phyloP scores from a whole-genome alignment of 2,797 vertebrate species.

The Hypotaenidia philippensis region DNA sequence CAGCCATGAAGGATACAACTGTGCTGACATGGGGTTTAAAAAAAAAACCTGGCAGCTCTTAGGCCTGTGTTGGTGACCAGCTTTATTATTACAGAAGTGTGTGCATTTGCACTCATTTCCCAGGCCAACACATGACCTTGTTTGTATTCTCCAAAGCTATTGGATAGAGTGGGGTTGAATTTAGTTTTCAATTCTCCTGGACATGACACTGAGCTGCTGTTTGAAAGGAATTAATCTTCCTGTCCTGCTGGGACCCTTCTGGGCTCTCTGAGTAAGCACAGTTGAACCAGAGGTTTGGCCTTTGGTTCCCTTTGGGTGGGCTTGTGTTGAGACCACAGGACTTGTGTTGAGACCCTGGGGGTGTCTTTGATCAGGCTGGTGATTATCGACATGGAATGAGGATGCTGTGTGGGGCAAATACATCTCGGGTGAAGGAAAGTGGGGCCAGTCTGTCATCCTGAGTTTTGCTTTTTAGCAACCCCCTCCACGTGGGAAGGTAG shows the following conservation, averaged over 20 bases:
- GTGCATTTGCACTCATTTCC: not conserved
- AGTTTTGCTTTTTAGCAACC: not conserved
- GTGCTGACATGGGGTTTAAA: not conserved
- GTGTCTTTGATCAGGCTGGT: not conserved
- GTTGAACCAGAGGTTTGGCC: not conserved
- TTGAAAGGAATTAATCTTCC: not conserved
- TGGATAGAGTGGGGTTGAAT: not conserved
- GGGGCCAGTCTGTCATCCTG: not conserved
- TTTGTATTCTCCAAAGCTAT: not conserved
- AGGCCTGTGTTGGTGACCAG: not conserved
- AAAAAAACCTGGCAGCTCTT: not conserved
- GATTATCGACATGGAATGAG: rapidly evolving
- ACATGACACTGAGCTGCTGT: not conserved
- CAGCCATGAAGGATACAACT: not conserved
- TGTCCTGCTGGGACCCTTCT: not conserved
- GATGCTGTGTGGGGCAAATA: not conserved
- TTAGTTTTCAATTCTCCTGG: not conserved
- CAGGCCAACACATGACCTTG: not conserved
- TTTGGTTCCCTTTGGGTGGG: not conserved
- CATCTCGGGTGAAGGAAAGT: rapidly evolving
- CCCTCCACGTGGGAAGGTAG: rapidly evolving
- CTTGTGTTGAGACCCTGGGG: rapidly evolving
- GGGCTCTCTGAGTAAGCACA: not conserved
- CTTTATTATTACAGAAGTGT: not conserved
- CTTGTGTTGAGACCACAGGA: not conserved